These are phyloP conservation scores for Tiliqua scincoides DNA, from an alignment of 2,113 vertebrate species.

Conservation along the genomic window DNA sequence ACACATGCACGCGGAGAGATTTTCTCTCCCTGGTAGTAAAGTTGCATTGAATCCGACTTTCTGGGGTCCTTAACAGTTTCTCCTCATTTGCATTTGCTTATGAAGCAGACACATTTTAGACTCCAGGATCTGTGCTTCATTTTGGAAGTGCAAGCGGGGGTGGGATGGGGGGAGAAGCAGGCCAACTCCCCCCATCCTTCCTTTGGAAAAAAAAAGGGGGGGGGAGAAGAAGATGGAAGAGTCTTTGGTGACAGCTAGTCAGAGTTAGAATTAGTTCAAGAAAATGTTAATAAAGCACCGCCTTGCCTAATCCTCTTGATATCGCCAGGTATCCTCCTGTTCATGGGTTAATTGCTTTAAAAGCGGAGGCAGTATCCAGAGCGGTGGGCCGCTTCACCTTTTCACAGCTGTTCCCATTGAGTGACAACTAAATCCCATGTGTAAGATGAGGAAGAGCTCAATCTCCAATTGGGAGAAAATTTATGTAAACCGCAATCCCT, in stretches of 20 bases:
- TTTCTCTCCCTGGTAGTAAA: conserved; percentile 55
- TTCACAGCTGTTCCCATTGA: conserved; percentile 93
- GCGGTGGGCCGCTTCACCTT: conserved; percentile 94
- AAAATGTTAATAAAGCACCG: conserved; percentile 88
- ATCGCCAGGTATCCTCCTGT: conserved; percentile 90
- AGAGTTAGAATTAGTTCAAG: conserved; percentile 90
- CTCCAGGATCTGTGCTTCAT: conserved; percentile 73
- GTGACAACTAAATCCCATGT: conserved; percentile 97
- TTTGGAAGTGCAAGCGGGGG: conserved; percentile 56
- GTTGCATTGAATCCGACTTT: conserved; percentile 51
- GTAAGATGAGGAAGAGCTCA: conserved; percentile 93
- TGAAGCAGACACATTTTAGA: conserved; percentile 69
- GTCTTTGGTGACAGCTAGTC: conserved; percentile 85
- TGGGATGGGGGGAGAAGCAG: conserved; percentile 52
- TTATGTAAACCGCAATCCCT: conserved; percentile 92
- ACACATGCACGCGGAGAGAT: neutral
- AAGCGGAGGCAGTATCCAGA: conserved; percentile 92
- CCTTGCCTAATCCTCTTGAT: conserved; percentile 88
- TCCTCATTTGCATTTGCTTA: conserved; percentile 79
- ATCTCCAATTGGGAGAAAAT: conserved; percentile 93
- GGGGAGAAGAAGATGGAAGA: conserved; percentile 64
- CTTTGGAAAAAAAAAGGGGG: neutral
- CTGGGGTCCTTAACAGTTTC: conserved; percentile 70
- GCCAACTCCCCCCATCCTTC: neutral
- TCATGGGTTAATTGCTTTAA: conserved; percentile 98